Conservation (phyloP, 2,888 invertebrate genomes). For the Hirtodrosophila trivittata region DNA sequence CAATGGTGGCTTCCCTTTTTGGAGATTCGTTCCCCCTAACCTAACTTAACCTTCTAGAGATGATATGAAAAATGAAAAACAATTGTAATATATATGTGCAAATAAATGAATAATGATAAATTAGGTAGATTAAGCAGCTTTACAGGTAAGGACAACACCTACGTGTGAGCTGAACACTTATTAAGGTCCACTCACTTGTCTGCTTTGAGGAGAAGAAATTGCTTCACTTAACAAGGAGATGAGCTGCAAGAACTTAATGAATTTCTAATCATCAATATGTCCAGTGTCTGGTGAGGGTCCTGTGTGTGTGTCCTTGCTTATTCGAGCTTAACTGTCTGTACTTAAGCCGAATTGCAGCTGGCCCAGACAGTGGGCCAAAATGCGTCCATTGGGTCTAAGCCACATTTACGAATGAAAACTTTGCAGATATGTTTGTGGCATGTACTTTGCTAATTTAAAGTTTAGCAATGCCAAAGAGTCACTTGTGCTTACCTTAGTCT, state of each 20-base stretch:
- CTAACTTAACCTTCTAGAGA: too few species aligned
- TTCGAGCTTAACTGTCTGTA: slow-evolving; percentile 18
- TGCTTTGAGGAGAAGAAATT: slow-evolving; percentile 18
- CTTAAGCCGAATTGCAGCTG: slow-evolving; percentile 12
- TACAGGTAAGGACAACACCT: too few species aligned
- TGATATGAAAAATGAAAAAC: too few species aligned
- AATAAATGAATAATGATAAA: too few species aligned
- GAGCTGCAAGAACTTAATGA: slow-evolving; percentile 58
- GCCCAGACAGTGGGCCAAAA: slow-evolving; percentile 7
- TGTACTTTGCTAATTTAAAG: slow-evolving; percentile 66
- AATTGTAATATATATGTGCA: too few species aligned
- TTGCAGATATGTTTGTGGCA: slow-evolving; percentile 29
- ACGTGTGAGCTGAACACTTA: too few species aligned
- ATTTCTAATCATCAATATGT: slow-evolving; percentile 54
- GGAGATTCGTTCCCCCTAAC: too few species aligned
- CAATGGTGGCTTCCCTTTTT: too few species aligned
- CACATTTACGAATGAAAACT: slow-evolving; percentile 41
- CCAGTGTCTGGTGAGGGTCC: slow-evolving; percentile 8
- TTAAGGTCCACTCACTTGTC: too few species aligned
- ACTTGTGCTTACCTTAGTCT: slow-evolving; percentile 34
- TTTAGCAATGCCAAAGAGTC: slow-evolving; percentile 39
- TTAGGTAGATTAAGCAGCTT: too few species aligned
- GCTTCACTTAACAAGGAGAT: slow-evolving; percentile 48
- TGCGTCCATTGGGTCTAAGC: slow-evolving; percentile 19
- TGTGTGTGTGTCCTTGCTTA: slow-evolving; percentile 7